Percentiles rank a stretch among this genome's conserved stretches.
These are phyloP conservation scores for Scolopax mira DNA, from an alignment of 2,113 vertebrate species.

Conservation along the genomic window DNA sequence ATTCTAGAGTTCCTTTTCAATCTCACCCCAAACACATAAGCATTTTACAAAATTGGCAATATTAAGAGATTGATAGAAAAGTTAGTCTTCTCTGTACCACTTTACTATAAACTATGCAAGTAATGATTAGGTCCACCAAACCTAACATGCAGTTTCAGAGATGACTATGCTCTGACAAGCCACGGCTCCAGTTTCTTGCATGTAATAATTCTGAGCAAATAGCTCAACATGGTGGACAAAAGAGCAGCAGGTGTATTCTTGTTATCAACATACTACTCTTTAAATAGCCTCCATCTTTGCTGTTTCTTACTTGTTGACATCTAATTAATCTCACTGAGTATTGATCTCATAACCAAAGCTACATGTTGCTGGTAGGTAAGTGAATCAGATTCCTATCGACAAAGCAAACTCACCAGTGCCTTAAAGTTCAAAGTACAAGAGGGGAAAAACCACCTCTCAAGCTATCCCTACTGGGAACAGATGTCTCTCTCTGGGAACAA, in stretches of 20 bases:
- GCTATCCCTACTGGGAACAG: background rate
- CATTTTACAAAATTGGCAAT: background rate
- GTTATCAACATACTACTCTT: background rate
- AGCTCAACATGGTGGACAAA: background rate
- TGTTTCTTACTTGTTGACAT: background rate
- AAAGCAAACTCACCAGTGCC: background rate
- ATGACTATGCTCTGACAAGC: background rate
- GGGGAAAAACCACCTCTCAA: background rate
- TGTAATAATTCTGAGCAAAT: background rate
- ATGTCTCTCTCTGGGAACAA: background rate
- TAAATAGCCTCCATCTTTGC: background rate
- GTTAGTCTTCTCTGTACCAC: background rate
- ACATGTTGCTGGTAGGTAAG: background rate
- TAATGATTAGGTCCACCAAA: background rate
- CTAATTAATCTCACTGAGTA: slow-evolving; percentile 18
- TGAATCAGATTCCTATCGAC: background rate
- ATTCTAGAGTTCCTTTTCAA: background rate
- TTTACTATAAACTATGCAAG: background rate
- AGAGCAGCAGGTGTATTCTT: background rate
- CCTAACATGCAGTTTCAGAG: background rate
- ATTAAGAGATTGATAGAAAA: background rate
- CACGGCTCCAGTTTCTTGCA: background rate
- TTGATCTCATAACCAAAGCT: slow-evolving; percentile 11
- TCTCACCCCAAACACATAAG: background rate
- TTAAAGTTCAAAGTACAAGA: background rate